These are phyloP conservation scores for Diogma glabrata DNA, from an alignment of 2,888 invertebrate genomes.

Conservation along the genomic window DNA sequence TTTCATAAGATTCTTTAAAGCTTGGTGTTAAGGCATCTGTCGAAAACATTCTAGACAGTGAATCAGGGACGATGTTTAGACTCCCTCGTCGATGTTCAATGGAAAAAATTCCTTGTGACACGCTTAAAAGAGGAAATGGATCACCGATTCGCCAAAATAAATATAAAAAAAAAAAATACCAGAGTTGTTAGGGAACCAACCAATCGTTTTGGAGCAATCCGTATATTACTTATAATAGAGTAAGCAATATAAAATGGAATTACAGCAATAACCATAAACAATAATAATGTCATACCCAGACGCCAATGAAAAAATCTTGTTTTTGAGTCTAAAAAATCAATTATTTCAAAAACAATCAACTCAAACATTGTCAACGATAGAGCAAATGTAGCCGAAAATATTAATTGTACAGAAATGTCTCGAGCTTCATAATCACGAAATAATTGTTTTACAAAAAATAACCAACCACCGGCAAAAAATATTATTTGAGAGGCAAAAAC, in stretches of 20 bases:
- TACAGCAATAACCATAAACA: constrained; percentile 89
- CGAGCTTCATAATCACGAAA: constrained; percentile 97
- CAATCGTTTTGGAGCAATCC: constrained; percentile 68
- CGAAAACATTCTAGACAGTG: no score
- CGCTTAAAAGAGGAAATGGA: constrained; percentile 93
- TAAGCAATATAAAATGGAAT: constrained; percentile 96
- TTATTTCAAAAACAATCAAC: constrained; percentile 97
- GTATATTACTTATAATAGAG: constrained; percentile 81
- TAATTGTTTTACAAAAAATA: constrained; percentile 94
- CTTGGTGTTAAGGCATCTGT: no score
- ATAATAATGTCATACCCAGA: constrained; percentile 74
- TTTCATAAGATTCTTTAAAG: no score
- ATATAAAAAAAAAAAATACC: constrained; percentile 86
- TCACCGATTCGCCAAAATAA: constrained; percentile 99
- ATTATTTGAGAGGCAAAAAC: constrained; percentile 77
- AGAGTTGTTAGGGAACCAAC: constrained; percentile 68
- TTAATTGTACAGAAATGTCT: constrained; percentile 83
- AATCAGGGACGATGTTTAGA: no score
- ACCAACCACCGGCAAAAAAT: constrained; percentile 95
- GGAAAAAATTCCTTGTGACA: constrained; percentile 78
- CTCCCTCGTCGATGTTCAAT: no score
- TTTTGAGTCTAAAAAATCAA: constrained; percentile 85
- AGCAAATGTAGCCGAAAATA: constrained; percentile 92
- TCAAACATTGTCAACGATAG: constrained; percentile 99
- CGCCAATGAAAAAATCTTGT: constrained; percentile 74